Conservation (phyloP, 1,140 invertebrate species). For the Arctopsyche grandis region DNA sequence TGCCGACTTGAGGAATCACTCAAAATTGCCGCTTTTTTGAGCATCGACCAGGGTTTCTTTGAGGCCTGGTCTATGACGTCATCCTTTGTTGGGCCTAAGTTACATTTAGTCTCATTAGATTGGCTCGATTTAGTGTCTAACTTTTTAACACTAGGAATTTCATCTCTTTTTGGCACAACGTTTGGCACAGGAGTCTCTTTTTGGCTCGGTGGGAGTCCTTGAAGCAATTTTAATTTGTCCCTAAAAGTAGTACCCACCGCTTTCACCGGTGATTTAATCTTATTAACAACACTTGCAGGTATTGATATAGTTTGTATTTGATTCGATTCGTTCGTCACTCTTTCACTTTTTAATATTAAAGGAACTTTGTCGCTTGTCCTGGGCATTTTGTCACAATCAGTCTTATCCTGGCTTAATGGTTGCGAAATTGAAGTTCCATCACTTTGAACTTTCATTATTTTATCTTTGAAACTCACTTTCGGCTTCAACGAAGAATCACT, state of each 20-base stretch:
- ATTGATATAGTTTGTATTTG: conserved; percentile 61
- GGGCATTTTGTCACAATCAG: conserved; percentile 43
- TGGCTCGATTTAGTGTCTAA: conserved; percentile 56
- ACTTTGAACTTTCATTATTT: conserved; percentile 65
- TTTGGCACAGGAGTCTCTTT: conserved; percentile 57
- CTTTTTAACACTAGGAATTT: conserved; percentile 45
- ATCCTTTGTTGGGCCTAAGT: conserved; percentile 56
- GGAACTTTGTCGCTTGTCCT: conserved; percentile 39
- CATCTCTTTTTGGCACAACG: conserved; percentile 52
- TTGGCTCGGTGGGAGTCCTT: conserved; percentile 56
- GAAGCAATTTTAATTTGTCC: conserved; percentile 64
- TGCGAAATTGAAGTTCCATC: conserved; percentile 64
- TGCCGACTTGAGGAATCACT: conserved; percentile 51
- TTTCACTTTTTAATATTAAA: conserved; percentile 56
- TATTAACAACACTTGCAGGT: conserved; percentile 65
- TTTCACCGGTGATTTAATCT: conserved; percentile 66
- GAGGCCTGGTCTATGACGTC: conserved; percentile 59
- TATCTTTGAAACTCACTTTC: conserved; percentile 66
- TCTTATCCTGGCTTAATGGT: conserved; percentile 55
- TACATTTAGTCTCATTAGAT: conserved; percentile 56
- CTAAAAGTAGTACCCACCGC: conserved; percentile 62
- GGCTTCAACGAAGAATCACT: conserved; percentile 62
- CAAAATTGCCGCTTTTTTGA: conserved; percentile 68
- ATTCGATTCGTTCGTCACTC: conserved; percentile 20
- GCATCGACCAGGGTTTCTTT: conserved; percentile 68